Base-by-base conservation (phyloP, 2,888 invertebrate genomes). In the Pachydiplax longipennis region DNA sequence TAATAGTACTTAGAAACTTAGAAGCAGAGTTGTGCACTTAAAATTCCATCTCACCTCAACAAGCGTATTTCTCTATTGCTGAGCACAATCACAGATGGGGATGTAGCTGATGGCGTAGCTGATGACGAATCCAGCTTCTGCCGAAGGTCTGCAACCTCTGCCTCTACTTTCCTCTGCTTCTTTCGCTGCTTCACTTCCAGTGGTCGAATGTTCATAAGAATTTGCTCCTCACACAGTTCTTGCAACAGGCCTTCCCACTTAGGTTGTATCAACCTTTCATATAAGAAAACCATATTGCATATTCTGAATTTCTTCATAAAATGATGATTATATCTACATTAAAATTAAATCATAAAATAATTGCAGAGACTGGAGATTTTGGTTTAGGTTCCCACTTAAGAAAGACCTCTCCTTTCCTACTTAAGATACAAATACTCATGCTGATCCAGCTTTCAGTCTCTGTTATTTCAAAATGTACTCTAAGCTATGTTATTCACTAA, bases 31-130 rank as follows among this genome's bases (percentile, higher is more conserved):
- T 18, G 18, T 18, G 8, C 1, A 53, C 18, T 18, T 18, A 53
- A 18, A 53, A 53, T 53, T 53, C 3, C 18, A 53, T 1, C 15
- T 18, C 18, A 96, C 96, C 96, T 95, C 92, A 98, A 94, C 91
- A 98, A 95, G 93, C 98, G 95, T 92, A 98, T 98, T 94, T 98
- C 98, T 92, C 98, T 95, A 94, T 98, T 98, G 93, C 98, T 98
- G 91, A 98, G 95, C 90, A 98, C 98, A 93, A 98, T 97, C 93
- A 97, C 98, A 93, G 97, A 97, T 61, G 94, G 94, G 53, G 93
- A 93, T 81, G 93, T 93, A 82, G 96, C 96, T 6, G 97, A 96
- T 93, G 97, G 97, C 90, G 97, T 96, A 22, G 91, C 90, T 82
- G 93, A 87, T 3, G 87, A 87, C 5, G 61, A 37, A 61, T 87